Evolutionary conservation across 2,797 vertebrate species (phyloP).

Genomic region (Pseudocheirus occidentalis): DNA sequence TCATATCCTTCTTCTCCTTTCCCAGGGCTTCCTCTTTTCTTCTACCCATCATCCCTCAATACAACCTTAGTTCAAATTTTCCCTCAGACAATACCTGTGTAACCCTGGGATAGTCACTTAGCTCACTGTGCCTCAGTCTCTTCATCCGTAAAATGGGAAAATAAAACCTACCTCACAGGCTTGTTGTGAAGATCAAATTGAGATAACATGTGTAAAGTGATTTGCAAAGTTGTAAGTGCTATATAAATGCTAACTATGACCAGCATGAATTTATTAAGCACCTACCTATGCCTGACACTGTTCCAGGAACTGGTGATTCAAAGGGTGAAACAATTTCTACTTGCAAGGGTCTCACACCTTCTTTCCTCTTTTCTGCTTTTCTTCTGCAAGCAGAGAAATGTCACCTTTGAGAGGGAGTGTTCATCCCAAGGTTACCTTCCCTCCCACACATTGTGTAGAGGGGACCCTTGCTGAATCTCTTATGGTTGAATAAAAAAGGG

Average conservation of each 20-base stretch:
- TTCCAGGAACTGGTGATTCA: not conserved
- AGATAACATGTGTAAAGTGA: not conserved
- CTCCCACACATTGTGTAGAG: not conserved
- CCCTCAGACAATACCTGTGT: not conserved
- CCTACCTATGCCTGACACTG: not conserved
- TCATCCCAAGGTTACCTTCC: not conserved
- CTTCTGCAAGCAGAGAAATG: not conserved
- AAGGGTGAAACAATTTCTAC: not conserved
- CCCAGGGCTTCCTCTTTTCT: slow-evolving; percentile 8
- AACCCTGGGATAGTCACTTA: not conserved
- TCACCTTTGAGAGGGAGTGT: not conserved
- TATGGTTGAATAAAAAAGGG: not conserved
- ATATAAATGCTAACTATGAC: not conserved
- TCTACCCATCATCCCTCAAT: not conserved
- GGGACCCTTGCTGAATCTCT: not conserved
- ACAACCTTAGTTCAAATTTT: not conserved
- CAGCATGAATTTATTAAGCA: not conserved
- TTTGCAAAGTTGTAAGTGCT: not conserved
- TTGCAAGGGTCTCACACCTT: not conserved
- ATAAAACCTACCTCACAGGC: not conserved
- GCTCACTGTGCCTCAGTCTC: not conserved
- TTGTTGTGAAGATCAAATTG: not conserved
- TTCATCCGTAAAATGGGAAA: not conserved
- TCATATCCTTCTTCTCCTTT: not conserved
- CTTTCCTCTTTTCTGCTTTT: not conserved